Evolutionary conservation across 1,140 invertebrate species (phyloP).

Genomic region (Yoshiicerus persimilis): DNA sequence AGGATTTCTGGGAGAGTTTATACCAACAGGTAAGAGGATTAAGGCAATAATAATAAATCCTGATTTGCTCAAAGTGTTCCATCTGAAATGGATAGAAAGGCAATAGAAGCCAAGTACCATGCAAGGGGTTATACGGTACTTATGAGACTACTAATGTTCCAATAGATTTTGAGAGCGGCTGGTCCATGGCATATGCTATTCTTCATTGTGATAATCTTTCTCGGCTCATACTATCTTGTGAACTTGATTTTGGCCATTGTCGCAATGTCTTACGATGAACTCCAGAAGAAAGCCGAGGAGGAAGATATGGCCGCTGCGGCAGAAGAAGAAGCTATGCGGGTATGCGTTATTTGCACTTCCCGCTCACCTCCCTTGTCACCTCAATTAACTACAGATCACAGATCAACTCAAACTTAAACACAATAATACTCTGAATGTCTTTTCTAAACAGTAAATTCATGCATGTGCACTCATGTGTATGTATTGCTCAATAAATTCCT

Average conservation of each 20-base stretch:
- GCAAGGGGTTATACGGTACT: neutral
- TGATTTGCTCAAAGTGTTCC: neutral
- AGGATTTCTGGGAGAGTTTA: constrained; percentile 97
- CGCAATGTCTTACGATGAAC: constrained; percentile 98
- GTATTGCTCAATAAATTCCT: no score
- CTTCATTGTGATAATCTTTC: constrained; percentile 97
- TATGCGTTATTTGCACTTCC: constrained; percentile 43
- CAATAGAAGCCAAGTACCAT: neutral
- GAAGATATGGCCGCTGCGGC: constrained; percentile 76
- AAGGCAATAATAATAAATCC: neutral
- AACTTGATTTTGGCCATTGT: constrained; percentile 99
- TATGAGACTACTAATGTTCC: neutral
- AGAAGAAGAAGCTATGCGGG: constrained; percentile 83
- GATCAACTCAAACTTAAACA: neutral
- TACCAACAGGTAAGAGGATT: constrained; percentile 81
- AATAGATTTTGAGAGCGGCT: constrained; percentile 82
- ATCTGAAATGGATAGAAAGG: neutral
- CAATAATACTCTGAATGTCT: no score
- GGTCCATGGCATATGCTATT: constrained; percentile 97
- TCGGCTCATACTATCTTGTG: constrained; percentile 97
- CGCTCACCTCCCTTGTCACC: neutral
- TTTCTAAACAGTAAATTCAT: no score
- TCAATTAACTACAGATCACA: neutral
- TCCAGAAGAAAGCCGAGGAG: constrained; percentile 96
- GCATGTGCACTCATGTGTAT: no score